These are phyloP conservation scores for Poeciliopsis turneri DNA, from an alignment of 2,797 vertebrate genomes.

Conservation along the genomic window DNA sequence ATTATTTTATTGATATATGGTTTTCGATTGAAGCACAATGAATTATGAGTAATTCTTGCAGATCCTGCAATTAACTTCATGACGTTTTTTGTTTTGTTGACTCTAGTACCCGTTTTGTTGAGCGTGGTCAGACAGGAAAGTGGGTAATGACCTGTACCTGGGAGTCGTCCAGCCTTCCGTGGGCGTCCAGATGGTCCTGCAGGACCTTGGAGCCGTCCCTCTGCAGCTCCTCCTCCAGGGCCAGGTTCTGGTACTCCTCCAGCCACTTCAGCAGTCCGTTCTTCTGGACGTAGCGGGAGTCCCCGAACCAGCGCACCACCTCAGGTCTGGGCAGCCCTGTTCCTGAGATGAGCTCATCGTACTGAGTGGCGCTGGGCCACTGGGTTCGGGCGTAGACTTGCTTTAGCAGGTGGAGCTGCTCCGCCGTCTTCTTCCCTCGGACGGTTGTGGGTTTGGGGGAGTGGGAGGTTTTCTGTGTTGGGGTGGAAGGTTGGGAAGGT, in stretches of 20 bases:
- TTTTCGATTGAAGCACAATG: background rate
- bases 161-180: conserved; percentile 82
- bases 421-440: conserved; percentile 89
- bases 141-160: conserved; percentile 57
- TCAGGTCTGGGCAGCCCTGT: conserved; percentile 90
- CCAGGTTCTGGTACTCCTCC: conserved; percentile 87
- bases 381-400: conserved; percentile 93
- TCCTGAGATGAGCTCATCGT: conserved; percentile 87
- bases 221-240: conserved; percentile 80
- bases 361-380: conserved; percentile 92
- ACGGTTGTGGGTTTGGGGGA: conserved; percentile 67
- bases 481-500: conserved; percentile 41
- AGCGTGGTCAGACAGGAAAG: no score
- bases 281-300: conserved; percentile 94
- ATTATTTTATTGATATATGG: background rate
- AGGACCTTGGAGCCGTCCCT: conserved; percentile 77
- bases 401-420: conserved; percentile 93
- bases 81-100: no score
- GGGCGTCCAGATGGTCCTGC: conserved; percentile 82
- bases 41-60: no score
- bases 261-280: conserved; percentile 96
- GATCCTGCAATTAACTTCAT: no score
- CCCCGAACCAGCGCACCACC: conserved; percentile 97
- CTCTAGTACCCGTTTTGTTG: no score
- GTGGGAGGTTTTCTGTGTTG: conserved; percentile 47